Conservation (phyloP, 2,797 vertebrate species). For the Babyrousa celebensis region DNA sequence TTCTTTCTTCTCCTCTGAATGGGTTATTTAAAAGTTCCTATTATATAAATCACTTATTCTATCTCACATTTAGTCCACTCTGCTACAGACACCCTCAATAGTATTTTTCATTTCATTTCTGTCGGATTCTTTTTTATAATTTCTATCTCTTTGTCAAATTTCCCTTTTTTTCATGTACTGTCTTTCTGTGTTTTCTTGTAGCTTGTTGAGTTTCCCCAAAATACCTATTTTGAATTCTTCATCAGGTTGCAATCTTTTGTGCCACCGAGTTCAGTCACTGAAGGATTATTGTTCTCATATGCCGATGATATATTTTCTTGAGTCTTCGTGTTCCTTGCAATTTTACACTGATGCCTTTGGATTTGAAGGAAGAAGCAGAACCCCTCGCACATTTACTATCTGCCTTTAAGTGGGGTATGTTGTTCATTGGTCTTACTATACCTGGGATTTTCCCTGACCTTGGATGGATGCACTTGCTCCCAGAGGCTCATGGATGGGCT, state of each 20-base stretch:
- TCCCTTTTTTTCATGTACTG: background rate
- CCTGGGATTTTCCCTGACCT: background rate
- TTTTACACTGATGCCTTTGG: background rate
- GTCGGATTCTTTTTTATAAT: background rate
- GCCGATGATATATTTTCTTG: too few species aligned
- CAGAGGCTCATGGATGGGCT: background rate
- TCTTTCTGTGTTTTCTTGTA: background rate
- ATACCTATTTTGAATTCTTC: background rate
- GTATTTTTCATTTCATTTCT: background rate
- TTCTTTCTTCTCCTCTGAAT: background rate
- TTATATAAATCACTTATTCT: background rate
- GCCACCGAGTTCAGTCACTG: background rate
- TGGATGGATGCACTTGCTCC: background rate
- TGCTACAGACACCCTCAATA: background rate
- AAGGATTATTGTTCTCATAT: background rate
- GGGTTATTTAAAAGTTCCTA: background rate
- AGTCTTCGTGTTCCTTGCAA: background rate
- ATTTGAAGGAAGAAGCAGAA: background rate
- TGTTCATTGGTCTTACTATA: background rate
- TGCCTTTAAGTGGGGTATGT: background rate
- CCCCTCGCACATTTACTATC: background rate
- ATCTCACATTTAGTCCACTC: background rate
- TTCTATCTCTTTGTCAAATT: background rate
- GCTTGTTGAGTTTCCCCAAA: background rate
- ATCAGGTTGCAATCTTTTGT: background rate